Evolutionary conservation across 2,888 invertebrate species (phyloP).

Genomic region (Nomada ferruginata): DNA sequence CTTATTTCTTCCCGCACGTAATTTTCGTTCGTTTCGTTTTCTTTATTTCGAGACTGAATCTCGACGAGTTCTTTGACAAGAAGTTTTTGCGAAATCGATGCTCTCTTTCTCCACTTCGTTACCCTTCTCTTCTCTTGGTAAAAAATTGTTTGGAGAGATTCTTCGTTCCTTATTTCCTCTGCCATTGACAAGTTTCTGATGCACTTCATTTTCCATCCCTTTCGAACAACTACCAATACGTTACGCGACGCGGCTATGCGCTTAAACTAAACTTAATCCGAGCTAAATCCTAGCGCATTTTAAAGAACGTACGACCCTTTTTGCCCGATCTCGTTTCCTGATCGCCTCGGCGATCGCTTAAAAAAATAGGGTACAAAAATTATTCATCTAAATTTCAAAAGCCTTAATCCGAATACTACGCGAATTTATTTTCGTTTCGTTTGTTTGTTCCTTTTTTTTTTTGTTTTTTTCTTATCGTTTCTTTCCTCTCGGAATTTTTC

Average conservation of each 20-base stretch:
- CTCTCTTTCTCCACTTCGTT: neutral
- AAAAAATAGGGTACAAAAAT: constrained; percentile 84
- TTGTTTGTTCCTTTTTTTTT: constrained; percentile 23
- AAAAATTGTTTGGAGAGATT: neutral
- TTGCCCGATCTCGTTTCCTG: constrained; percentile 59
- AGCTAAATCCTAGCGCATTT: constrained; percentile 61
- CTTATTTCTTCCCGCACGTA: neutral
- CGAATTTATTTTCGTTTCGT: constrained; percentile 42
- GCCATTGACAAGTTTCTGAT: constrained; percentile 16
- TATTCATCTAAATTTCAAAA: constrained; percentile 80
- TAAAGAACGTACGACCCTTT: constrained; percentile 62
- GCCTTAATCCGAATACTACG: constrained; percentile 71
- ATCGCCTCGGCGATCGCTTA: constrained; percentile 75
- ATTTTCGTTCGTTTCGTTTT: neutral
- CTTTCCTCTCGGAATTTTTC: constrained; percentile 33
- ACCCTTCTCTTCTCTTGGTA: neutral
- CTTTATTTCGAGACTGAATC: neutral
- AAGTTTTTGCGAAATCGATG: neutral
- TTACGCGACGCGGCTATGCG: constrained; percentile 39
- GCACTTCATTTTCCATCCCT: neutral
- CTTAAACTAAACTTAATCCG: constrained; percentile 70
- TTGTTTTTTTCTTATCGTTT: constrained; percentile 47
- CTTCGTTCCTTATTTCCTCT: neutral
- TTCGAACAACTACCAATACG: constrained; percentile 43
- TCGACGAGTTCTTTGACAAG: too few species aligned